A percentile compares a stretch with the other conserved stretches of the same genome.
Evolutionary conservation across 92 coral and sea anemone species (phyloP).

Genomic region (Metridium senile): DNA sequence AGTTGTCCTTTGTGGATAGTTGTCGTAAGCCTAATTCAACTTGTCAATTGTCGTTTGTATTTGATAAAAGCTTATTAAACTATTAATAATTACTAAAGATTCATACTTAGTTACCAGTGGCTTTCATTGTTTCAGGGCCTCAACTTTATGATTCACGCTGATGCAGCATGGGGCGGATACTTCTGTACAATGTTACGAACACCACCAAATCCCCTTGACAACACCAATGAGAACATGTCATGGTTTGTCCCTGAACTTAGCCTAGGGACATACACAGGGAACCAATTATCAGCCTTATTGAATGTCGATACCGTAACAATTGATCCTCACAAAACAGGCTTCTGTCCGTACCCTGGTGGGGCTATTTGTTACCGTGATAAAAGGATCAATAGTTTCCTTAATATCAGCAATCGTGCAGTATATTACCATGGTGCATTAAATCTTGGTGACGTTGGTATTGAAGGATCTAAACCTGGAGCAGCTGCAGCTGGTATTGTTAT

Average conservation of each 20-base stretch:
- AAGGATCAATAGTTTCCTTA: slow-evolving; percentile 70
- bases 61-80: too few species aligned
- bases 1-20: too few species aligned
- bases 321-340: slow-evolving; percentile 89
- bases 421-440: slow-evolving; percentile 61
- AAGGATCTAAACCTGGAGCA: slow-evolving; percentile 96
- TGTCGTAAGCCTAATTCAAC: too few species aligned
- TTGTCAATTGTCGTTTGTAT: too few species aligned
- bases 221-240: slow-evolving; percentile 11
- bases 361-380: slow-evolving; percentile 75
- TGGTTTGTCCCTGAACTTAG: slow-evolving; percentile 65
- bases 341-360: slow-evolving; percentile 88
- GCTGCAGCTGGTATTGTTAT: slow-evolving; percentile 81
- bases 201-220: slow-evolving; percentile 12
- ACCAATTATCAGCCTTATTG: slow-evolving; percentile 56
- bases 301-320: slow-evolving; percentile 77
- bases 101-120: too few species aligned
- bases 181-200: slow-evolving; percentile 77
- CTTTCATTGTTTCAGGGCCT: slow-evolving; percentile 61
- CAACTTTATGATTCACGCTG: slow-evolving; percentile 76
- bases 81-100: too few species aligned
- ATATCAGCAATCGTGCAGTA: slow-evolving; percentile 53
- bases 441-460: slow-evolving; percentile 77
- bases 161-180: slow-evolving; percentile 96
- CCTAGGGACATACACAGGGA: slow-evolving; percentile 54